phyloP scores from a whole-genome alignment of 2,113 vertebrate genomes.

The Globicephala melas region DNA sequence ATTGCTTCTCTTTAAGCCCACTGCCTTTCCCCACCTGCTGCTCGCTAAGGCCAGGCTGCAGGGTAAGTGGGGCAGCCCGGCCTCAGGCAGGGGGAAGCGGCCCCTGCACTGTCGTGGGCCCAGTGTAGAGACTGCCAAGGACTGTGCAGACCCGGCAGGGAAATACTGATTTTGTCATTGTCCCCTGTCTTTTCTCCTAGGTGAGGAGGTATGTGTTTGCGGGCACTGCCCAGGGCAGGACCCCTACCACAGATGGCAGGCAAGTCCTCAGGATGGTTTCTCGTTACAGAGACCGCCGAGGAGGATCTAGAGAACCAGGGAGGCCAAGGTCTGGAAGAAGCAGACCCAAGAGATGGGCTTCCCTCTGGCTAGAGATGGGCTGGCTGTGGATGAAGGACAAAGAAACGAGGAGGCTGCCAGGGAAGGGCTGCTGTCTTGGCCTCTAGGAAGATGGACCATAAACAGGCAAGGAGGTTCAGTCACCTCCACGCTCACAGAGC shows the following conservation, averaged over 20 bases:
- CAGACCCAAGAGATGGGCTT: neutral
- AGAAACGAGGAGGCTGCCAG: neutral
- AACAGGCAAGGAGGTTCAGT: accelerated
- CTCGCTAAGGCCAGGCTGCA: accelerated
- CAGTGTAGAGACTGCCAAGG: neutral
- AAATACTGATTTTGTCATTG: neutral
- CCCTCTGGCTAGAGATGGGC: too few relatives aligned
- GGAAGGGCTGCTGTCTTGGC: neutral
- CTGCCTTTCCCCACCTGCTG: neutral
- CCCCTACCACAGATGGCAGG: neutral
- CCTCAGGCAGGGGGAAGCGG: neutral
- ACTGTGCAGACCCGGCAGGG: neutral
- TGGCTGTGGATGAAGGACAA: neutral
- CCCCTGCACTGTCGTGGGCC: accelerated
- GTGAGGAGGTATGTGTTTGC: too few relatives aligned
- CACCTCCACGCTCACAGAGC: neutral
- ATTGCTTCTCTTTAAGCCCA: neutral
- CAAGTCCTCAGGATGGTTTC: neutral
- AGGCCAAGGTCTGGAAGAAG: neutral
- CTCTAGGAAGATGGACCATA: neutral
- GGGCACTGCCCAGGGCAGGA: neutral
- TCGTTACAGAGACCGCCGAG: accelerated
- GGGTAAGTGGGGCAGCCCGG: accelerated
- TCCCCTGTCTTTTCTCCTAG: neutral
- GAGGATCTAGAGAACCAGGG: neutral